Evolutionary conservation across 1,140 invertebrate species (phyloP).

Genomic region (Papilio dardanus): DNA sequence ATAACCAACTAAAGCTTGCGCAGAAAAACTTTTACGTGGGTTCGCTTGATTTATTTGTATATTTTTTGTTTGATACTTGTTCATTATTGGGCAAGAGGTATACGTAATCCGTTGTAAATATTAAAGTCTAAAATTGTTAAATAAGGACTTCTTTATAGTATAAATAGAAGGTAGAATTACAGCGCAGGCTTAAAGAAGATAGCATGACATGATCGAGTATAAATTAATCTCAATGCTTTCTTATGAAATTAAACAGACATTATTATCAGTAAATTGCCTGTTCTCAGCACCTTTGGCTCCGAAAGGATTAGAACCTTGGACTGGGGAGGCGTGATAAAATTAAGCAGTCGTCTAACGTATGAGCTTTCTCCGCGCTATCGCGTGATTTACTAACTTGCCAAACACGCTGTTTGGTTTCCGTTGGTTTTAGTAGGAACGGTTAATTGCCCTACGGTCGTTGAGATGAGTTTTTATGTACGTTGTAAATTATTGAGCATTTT

Average conservation of each 20-base stretch:
- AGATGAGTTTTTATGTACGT: conserved; percentile 36
- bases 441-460: conserved; percentile 34
- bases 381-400: conserved; percentile 54
- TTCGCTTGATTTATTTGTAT: conserved; percentile 25
- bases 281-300: conserved; percentile 27
- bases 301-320: conserved; percentile 24
- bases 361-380: conserved; percentile 52
- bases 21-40: conserved; percentile 39
- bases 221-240: not conserved
- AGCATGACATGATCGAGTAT: not conserved
- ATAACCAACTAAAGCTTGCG: conserved; percentile 61
- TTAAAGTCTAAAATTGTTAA: no score
- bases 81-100: no score
- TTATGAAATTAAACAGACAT: not conserved
- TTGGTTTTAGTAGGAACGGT: conserved; percentile 44
- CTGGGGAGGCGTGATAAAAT: conserved; percentile 27
- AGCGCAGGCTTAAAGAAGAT: not conserved
- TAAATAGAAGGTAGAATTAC: not conserved
- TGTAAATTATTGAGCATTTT: conserved; percentile 34
- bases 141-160: no score
- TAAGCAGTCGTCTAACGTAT: conserved; percentile 29
- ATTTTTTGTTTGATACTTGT: not conserved
- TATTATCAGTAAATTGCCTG: conserved; percentile 3
- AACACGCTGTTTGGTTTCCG: conserved; percentile 46
- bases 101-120: no score